Percentiles rank a stretch among this genome's conserved stretches.
Evolutionary conservation across 2,113 vertebrate species (phyloP).

Genomic region (Hucho hucho): DNA sequence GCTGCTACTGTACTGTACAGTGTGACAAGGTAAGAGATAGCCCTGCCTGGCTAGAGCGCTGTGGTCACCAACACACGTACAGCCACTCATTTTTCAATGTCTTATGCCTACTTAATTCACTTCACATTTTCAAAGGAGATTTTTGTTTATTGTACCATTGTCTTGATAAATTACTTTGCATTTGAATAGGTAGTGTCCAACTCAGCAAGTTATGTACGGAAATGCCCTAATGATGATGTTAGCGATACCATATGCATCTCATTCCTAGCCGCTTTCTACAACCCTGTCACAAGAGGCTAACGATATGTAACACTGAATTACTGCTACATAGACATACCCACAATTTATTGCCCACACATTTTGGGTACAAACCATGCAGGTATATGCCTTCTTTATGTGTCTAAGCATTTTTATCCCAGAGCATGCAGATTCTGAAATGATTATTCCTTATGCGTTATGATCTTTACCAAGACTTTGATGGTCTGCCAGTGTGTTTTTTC

Average conservation of each 20-base stretch:
- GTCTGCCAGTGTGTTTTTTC: constrained; percentile 37
- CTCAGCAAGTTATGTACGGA: constrained; percentile 11
- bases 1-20: constrained; percentile 19
- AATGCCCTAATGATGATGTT: too few relatives aligned
- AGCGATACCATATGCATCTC: too few relatives aligned
- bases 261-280: too few relatives aligned
- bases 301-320: too few relatives aligned
- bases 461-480: constrained; percentile 33
- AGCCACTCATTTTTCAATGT: constrained; percentile 17
- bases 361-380: too few relatives aligned
- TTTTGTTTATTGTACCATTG: constrained; percentile 9
- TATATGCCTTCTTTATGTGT: background rate
- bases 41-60: background rate
- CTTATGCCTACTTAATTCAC: constrained; percentile 8
- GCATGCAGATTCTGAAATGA: constrained; percentile 26
- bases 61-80: constrained; percentile 4
- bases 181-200: constrained; percentile 24
- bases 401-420: background rate
- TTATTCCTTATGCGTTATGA: constrained; percentile 27
- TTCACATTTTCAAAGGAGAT: constrained; percentile 3
- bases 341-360: too few relatives aligned
- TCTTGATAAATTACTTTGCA: constrained; percentile 27
- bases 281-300: too few relatives aligned
- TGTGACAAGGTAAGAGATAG: constrained; percentile 49
- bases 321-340: too few relatives aligned